phyloP scores from a whole-genome alignment of 2,888 invertebrate genomes.

The Tiphia femorata region DNA sequence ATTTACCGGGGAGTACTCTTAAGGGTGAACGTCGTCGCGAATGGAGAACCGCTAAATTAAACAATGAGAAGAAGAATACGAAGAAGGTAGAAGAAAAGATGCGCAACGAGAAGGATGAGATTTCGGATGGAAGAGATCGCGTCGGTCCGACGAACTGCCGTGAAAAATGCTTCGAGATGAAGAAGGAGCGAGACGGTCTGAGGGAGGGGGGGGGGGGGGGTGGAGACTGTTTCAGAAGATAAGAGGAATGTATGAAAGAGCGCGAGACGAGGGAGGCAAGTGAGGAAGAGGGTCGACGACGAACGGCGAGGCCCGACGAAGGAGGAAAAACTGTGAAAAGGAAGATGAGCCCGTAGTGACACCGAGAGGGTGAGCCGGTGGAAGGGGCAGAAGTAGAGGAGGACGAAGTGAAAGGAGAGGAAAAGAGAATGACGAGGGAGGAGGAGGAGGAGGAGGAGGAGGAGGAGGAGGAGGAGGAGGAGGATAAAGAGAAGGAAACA shows the following conservation, averaged over 20 bases:
- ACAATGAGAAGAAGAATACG: no score
- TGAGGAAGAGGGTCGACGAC: no score
- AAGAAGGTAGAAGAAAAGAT: slow-evolving; percentile 19
- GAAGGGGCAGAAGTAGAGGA: slow-evolving; percentile 14
- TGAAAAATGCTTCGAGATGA: background rate
- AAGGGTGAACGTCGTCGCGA: no score
- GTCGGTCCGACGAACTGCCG: background rate
- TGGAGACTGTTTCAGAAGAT: background rate
- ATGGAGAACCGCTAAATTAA: no score
- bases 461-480: slow-evolving; percentile 22
- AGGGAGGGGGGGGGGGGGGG: no score
- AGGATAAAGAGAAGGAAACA: slow-evolving; percentile 11
- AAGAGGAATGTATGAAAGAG: no score
- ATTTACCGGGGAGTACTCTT: no score
- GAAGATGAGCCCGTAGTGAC: background rate
- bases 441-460: slow-evolving; percentile 13
- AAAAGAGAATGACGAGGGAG: slow-evolving; percentile 6
- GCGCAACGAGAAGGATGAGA: slow-evolving; percentile 1
- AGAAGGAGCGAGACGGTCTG: background rate
- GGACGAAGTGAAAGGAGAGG: slow-evolving; percentile 7
- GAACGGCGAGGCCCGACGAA: no score
- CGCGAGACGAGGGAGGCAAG: no score
- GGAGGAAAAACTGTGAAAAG: background rate
- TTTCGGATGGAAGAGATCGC: background rate
- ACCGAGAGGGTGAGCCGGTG: background rate